Conservation (phyloP, 2,113 vertebrate genomes). For the Entosphenus tridentatus region DNA sequence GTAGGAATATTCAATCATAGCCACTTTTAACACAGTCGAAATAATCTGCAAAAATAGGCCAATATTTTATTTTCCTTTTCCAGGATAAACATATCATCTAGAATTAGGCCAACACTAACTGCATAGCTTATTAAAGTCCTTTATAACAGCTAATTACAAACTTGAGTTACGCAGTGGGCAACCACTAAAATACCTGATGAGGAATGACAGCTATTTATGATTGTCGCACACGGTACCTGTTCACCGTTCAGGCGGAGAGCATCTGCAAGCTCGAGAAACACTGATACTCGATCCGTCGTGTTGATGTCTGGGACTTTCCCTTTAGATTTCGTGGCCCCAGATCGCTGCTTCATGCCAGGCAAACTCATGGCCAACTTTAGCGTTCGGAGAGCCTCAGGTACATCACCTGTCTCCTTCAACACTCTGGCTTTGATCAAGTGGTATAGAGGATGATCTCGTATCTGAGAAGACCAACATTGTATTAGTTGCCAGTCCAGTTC, state of each 20-base stretch:
- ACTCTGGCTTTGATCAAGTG: conserved; percentile 77
- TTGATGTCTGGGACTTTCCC: conserved; percentile 36
- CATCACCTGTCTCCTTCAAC: conserved; percentile 56
- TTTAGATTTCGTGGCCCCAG: conserved; percentile 35
- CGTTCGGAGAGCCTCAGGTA: conserved; percentile 66
- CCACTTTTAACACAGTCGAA: too few species aligned
- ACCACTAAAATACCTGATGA: too few species aligned
- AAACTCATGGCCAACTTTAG: conserved; percentile 74
- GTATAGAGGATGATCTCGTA: conserved; percentile 67
- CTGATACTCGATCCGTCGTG: conserved; percentile 40
- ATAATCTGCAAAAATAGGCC: too few species aligned
- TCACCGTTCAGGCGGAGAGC: conserved; percentile 65
- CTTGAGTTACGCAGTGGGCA: too few species aligned
- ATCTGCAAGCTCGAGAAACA: conserved; percentile 70
- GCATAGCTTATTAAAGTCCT: too few species aligned
- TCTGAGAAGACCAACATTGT: conserved; percentile 19
- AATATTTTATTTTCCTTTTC: too few species aligned
- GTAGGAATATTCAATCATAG: too few species aligned
- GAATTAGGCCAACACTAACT: too few species aligned
- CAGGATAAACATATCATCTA: too few species aligned
- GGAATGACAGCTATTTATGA: neutral
- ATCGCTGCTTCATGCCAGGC: conserved; percentile 40
- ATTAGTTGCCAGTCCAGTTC: neutral
- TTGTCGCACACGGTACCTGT: conserved; percentile 27
- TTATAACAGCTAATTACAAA: too few species aligned